Conservation (phyloP, 2,888 invertebrate genomes). For the Petrophora chlorosata region DNA sequence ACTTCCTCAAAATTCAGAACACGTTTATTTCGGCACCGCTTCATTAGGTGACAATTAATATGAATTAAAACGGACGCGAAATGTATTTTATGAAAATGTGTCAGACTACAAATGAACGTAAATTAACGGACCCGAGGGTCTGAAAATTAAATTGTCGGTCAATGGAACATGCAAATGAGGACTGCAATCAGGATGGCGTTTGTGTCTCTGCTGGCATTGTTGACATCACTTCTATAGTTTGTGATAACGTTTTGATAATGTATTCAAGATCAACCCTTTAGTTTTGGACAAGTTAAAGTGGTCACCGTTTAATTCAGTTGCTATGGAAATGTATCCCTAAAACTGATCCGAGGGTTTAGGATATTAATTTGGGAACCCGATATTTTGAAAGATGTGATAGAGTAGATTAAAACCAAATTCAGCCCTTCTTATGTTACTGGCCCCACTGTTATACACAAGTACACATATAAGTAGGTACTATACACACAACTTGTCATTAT, state of each 20-base stretch:
- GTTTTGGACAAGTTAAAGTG: slow-evolving; percentile 4
- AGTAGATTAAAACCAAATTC: too few species aligned
- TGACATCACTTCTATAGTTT: slow-evolving; percentile 37
- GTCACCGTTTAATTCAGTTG: slow-evolving; percentile 16
- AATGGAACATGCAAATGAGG: slow-evolving; percentile 77
- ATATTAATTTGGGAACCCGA: slow-evolving; percentile 11
- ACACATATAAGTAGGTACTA: too few species aligned
- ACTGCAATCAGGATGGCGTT: slow-evolving; percentile 71
- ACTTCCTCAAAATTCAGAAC: background rate
- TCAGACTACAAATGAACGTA: slow-evolving; percentile 54
- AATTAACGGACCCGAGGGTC: slow-evolving; percentile 57
- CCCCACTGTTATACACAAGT: too few species aligned
- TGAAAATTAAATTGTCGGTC: slow-evolving; percentile 74
- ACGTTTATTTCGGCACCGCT: slow-evolving; percentile 22
- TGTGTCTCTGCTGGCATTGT: slow-evolving; percentile 63
- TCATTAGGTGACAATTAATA: slow-evolving; percentile 50
- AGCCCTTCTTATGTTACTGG: too few species aligned
- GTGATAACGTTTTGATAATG: slow-evolving; percentile 2
- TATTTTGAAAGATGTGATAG: background rate
- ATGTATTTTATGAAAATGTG: slow-evolving; percentile 42
- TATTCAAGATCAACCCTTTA: background rate
- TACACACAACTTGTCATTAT: too few species aligned
- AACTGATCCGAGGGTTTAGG: slow-evolving; percentile 2
- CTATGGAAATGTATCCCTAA: slow-evolving; percentile 15
- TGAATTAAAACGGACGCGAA: slow-evolving; percentile 46